Conservation (phyloP, 92 coral and sea anemone genomes). For the Nematostella vectensis region DNA sequence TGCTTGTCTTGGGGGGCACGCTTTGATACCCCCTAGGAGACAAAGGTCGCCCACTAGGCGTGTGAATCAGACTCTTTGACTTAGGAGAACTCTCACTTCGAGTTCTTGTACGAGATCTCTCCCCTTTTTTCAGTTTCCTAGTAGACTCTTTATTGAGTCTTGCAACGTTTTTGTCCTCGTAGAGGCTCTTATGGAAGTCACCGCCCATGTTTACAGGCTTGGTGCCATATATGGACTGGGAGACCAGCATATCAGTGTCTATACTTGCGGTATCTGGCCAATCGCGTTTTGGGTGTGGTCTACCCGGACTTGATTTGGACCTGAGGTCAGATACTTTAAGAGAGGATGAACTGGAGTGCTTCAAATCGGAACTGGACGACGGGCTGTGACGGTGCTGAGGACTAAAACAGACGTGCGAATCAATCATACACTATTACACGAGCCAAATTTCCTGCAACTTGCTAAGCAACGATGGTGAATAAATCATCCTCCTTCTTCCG, state of each 20-base stretch:
- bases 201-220: slow-evolving; percentile 98
- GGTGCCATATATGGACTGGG: slow-evolving; percentile 82
- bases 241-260: slow-evolving; percentile 80
- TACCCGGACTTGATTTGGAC: slow-evolving; percentile 15
- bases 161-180: slow-evolving; percentile 57
- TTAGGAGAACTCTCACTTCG: slow-evolving; percentile 44
- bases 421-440: too few relatives aligned
- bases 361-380: slow-evolving; percentile 26
- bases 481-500: too few relatives aligned
- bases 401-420: not conserved
- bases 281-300: slow-evolving; percentile 22
- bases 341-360: slow-evolving; percentile 22
- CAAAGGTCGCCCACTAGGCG: slow-evolving; percentile 19
- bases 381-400: slow-evolving; percentile 11
- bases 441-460: too few relatives aligned
- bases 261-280: slow-evolving; percentile 82
- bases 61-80: slow-evolving; percentile 27
- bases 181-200: slow-evolving; percentile 60
- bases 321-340: slow-evolving; percentile 72
- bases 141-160: slow-evolving; percentile 66
- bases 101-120: slow-evolving; percentile 29
- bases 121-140: slow-evolving; percentile 72
- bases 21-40: slow-evolving; percentile 20
- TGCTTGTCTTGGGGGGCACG: slow-evolving; percentile 19
- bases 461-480: too few relatives aligned